These are phyloP conservation scores for Masnerella sp. DNA, from an alignment of 2,888 invertebrate genomes.

Conservation along the genomic window DNA sequence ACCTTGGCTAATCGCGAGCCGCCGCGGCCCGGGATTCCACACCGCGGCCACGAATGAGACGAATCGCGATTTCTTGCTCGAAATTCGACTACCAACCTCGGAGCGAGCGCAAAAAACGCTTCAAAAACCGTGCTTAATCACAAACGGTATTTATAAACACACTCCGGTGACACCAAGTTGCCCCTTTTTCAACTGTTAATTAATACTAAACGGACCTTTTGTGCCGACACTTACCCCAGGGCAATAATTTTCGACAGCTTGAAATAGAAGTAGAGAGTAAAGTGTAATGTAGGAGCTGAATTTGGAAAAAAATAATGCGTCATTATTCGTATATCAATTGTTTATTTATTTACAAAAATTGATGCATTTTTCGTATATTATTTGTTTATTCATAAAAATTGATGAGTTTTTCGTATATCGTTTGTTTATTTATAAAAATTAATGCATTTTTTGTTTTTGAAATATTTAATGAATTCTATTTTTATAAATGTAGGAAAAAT, in stretches of 20 bases:
- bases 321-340: too few species aligned
- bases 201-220: conserved; percentile 26
- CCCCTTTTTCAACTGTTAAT: conserved; percentile 17
- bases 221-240: not conserved
- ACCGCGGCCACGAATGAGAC: conserved; percentile 49
- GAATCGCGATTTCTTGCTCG: conserved; percentile 57
- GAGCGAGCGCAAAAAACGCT: conserved; percentile 2
- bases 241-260: not conserved
- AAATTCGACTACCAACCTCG: conserved; percentile 51
- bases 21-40: conserved; percentile 32
- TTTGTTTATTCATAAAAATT: too few species aligned
- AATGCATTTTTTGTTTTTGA: too few species aligned
- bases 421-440: too few species aligned
- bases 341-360: too few species aligned
- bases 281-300: too few species aligned
- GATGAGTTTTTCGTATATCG: too few species aligned
- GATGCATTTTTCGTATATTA: too few species aligned
- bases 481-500: too few species aligned
- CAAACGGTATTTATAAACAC: conserved; percentile 29
- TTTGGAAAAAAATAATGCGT: too few species aligned
- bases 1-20: conserved; percentile 51
- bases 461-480: too few species aligned
- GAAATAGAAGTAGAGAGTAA: conserved; percentile 16
- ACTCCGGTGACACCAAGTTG: conserved; percentile 8
- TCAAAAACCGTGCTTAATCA: conserved; percentile 30